Base-by-base conservation (phyloP, 2,888 invertebrate species). In the Monopis laevigella region DNA sequence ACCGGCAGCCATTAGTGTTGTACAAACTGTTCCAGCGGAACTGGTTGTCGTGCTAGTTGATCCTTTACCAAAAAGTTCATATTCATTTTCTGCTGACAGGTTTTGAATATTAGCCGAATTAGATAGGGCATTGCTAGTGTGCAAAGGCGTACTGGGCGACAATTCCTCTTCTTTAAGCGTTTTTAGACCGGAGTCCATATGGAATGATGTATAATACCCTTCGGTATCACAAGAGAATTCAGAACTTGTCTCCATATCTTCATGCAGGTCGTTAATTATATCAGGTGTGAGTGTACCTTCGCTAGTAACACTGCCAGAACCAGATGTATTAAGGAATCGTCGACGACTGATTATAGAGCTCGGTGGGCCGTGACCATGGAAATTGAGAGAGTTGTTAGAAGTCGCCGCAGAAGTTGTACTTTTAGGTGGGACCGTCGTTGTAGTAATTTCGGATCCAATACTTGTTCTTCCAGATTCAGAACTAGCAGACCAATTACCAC, bases 131-230 rank as follows among this genome's bases (percentile, higher is more conserved):
- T 84, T 86, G 34, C 88, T 88, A 8, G 86, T 86, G 60, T 89
- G 89, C 58, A 91, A 62, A 1, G 92, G 90, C 16, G 88, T 89
- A 47, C 86, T 84, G 0, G 89, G 88, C 29, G 72, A 69, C 34
- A 74, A 55, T 48, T 82, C 71, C 47, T 88, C 84, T 67, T 93
- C 93, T 58, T 91, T 88, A 10, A 93, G 72, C 0, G 93, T 92
- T 59, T 92, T 92, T 46, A 98, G 69, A 0, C 97, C 97, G 42
- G 95, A 95, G 68, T 98, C 97, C 84, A 94, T 89, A 68, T 98
- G 96, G 82, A 98, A 98, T 13, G 96, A 96, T 1, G 98, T 98
- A 65, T 96, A 98, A 67, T 97, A 98, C 5, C 98, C 98, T 72
- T 98, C 98, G 1, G 96, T 96, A 61, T 98, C 98, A 60, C 96